These are phyloP conservation scores for Nipponia nippon DNA, from an alignment of 2,113 vertebrate genomes.

Conservation along the genomic window DNA sequence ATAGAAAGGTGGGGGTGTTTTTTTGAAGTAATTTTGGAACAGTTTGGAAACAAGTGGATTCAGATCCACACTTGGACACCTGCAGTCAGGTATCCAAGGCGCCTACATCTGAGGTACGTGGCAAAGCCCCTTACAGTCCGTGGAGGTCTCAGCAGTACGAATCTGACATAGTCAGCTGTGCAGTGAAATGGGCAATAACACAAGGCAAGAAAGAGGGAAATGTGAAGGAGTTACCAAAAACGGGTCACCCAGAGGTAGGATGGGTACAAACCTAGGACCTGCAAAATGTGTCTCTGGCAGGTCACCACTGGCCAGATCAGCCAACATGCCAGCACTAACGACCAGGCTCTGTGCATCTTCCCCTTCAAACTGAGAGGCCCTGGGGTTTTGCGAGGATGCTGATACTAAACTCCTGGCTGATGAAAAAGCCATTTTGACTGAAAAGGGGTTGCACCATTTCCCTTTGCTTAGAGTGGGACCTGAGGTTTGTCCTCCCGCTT, in stretches of 20 bases:
- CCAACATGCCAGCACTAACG: neutral
- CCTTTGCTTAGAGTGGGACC: neutral
- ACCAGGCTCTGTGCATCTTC: neutral
- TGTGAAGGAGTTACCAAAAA: neutral
- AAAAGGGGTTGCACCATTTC: neutral
- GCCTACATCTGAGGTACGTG: accelerated
- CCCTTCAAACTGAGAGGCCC: neutral
- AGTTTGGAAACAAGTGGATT: neutral
- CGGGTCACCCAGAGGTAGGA: neutral
- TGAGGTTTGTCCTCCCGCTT: neutral
- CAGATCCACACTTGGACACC: neutral
- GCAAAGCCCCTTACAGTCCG: neutral
- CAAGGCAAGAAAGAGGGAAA: neutral
- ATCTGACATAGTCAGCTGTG: neutral
- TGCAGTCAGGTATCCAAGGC: accelerated
- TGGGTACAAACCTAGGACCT: neutral
- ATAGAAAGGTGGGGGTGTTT: accelerated
- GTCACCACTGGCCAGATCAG: neutral
- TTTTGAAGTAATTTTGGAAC: neutral
- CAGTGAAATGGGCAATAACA: neutral
- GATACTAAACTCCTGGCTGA: neutral
- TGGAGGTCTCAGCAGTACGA: neutral
- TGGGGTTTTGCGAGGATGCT: neutral
- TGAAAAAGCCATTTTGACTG: neutral
- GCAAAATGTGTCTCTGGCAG: neutral